Conservation (phyloP, 2,113 vertebrate genomes). For the Galeopterus variegatus region DNA sequence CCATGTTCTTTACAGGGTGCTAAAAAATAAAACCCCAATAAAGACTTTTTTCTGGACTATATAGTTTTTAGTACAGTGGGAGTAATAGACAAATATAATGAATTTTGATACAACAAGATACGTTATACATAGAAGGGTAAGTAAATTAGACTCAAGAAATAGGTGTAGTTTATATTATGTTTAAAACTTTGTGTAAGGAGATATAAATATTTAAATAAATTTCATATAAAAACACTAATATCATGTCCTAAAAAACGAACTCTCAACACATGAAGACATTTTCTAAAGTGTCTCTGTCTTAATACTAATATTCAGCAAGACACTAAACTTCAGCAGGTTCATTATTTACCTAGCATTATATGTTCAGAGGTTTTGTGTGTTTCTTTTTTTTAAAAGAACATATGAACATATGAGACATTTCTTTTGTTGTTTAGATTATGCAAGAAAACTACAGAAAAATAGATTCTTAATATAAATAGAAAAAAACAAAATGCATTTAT, state of each 20-base stretch:
- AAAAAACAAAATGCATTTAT: not conserved
- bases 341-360: not conserved
- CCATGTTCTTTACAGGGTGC: not conserved
- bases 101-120: not conserved
- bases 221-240: not conserved
- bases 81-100: not conserved
- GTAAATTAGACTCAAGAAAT: not conserved
- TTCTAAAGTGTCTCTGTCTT: not conserved
- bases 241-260: not conserved
- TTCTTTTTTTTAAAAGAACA: not conserved
- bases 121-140: not conserved
- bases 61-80: not conserved
- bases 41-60: not conserved
- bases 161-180: not conserved
- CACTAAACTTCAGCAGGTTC: not conserved
- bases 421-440: not conserved
- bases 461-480: conserved; percentile 7
- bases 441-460: not conserved
- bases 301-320: conserved; percentile 22
- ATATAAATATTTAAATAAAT: conserved; percentile 3
- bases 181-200: not conserved
- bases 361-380: not conserved
- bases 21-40: conserved; percentile 2
- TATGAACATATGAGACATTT: not conserved
- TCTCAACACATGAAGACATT: conserved; percentile 30